Conservation (phyloP, 2,888 invertebrate species). For the Gymnocheta viridis region DNA sequence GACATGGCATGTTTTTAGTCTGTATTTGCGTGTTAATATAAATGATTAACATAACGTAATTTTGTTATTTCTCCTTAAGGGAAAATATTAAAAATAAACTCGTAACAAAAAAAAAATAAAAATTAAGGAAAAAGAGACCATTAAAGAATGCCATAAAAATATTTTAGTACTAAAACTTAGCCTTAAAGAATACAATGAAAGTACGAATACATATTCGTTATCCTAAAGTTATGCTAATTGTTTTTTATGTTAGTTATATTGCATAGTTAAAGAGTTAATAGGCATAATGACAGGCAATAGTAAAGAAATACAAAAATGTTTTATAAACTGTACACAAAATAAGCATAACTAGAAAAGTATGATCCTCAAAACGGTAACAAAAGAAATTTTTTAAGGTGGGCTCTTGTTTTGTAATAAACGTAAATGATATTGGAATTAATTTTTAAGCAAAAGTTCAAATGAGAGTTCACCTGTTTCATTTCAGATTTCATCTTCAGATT, state of each 20-base stretch:
- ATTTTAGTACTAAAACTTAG: slow-evolving; percentile 28
- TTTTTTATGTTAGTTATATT: slow-evolving; percentile 25
- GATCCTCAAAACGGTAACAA: no score
- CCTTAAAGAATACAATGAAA: neutral
- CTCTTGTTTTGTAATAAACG: no score
- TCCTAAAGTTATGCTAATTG: slow-evolving; percentile 60
- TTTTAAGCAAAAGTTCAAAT: no score
- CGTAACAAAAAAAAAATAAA: neutral
- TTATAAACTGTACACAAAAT: no score
- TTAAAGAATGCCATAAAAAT: slow-evolving; percentile 41
- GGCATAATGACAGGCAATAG: neutral
- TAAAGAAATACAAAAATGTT: neutral
- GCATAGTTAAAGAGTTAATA: slow-evolving; percentile 14
- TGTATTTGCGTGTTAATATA: slow-evolving; percentile 61
- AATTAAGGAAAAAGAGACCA: neutral
- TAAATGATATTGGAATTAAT: no score
- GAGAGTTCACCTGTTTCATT: no score
- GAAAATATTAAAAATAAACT: slow-evolving; percentile 6
- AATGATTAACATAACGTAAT: slow-evolving; percentile 62
- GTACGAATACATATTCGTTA: slow-evolving; percentile 3
- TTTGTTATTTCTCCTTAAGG: slow-evolving; percentile 1
- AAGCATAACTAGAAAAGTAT: no score
- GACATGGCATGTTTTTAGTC: slow-evolving; percentile 44
- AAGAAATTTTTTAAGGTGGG: no score
- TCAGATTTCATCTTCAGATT: no score